These are phyloP conservation scores for Leptinotarsa lineolata DNA, from an alignment of 1,140 invertebrate genomes.

Conservation along the genomic window DNA sequence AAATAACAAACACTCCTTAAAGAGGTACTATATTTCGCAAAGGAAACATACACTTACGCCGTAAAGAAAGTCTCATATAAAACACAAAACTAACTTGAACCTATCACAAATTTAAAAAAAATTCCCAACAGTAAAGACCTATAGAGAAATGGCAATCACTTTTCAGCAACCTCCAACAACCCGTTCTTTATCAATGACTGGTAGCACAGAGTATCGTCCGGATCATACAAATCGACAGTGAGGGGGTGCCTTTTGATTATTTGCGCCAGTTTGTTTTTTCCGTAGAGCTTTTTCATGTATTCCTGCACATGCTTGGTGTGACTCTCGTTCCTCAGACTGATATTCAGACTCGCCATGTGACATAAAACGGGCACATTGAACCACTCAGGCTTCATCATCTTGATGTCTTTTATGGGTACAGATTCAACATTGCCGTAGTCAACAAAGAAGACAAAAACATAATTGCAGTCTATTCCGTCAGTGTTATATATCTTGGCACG, in stretches of 20 bases:
- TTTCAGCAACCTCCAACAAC: background rate
- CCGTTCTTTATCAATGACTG: constrained; percentile 19
- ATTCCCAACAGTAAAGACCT: background rate
- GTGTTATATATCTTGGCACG: constrained; percentile 30
- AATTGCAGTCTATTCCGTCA: constrained; percentile 28
- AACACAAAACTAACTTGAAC: constrained; percentile 1
- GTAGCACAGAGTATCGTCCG: constrained; percentile 18
- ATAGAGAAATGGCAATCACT: no score
- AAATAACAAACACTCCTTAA: no score
- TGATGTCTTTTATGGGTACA: constrained; percentile 27
- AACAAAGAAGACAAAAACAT: constrained; percentile 38
- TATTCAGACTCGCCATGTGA: constrained; percentile 34
- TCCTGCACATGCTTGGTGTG: constrained; percentile 7
- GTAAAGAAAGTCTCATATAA: background rate
- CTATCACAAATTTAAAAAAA: constrained; percentile 7
- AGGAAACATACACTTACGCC: background rate
- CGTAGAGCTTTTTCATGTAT: constrained; percentile 14
- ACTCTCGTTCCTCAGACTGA: constrained; percentile 26
- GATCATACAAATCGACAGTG: constrained; percentile 23
- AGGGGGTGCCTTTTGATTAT: constrained; percentile 21
- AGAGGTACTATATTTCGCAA: background rate
- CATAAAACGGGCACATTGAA: constrained; percentile 31
- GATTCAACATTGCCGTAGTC: constrained; percentile 40
- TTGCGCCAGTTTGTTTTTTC: constrained; percentile 16
- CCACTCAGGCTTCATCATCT: constrained; percentile 30